These are phyloP conservation scores for Choreutis nemorana DNA, from an alignment of 2,888 invertebrate genomes.

Conservation along the genomic window DNA sequence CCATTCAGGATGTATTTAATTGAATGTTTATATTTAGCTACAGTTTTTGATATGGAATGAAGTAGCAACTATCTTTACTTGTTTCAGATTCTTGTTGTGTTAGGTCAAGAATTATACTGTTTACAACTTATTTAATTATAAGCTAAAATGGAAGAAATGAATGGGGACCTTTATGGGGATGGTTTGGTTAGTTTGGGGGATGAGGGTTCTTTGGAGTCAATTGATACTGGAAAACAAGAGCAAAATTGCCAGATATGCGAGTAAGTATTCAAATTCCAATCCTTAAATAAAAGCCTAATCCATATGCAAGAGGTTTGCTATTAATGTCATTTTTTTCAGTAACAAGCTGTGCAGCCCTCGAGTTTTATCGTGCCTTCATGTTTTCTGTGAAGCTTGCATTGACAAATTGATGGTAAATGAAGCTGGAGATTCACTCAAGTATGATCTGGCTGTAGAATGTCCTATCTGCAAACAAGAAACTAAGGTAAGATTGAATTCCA, in stretches of 20 bases:
- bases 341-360: conserved; percentile 83
- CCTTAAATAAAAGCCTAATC: not conserved
- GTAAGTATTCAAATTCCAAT: conserved; percentile 38
- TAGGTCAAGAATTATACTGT: conserved; percentile 48
- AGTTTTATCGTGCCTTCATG: conserved; percentile 92
- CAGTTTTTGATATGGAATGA: too few species aligned
- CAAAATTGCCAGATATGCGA: conserved; percentile 73
- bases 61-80: too few species aligned
- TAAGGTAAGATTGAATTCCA: conserved; percentile 67
- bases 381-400: conserved; percentile 93
- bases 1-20: too few species aligned
- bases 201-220: conserved; percentile 58
- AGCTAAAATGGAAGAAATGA: conserved; percentile 69
- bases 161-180: conserved; percentile 61
- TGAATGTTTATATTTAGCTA: too few species aligned
- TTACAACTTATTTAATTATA: conserved; percentile 55
- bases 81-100: conserved; percentile 52
- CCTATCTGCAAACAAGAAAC: conserved; percentile 88
- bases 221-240: conserved; percentile 60
- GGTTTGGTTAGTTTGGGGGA: conserved; percentile 54
- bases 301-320: not conserved
- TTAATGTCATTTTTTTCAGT: conserved; percentile 40
- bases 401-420: conserved; percentile 79
- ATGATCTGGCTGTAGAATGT: conserved; percentile 73
- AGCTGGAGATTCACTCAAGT: conserved; percentile 71